Base-by-base conservation (phyloP, 2,888 invertebrate genomes). In the Trissolcus japonicus region DNA sequence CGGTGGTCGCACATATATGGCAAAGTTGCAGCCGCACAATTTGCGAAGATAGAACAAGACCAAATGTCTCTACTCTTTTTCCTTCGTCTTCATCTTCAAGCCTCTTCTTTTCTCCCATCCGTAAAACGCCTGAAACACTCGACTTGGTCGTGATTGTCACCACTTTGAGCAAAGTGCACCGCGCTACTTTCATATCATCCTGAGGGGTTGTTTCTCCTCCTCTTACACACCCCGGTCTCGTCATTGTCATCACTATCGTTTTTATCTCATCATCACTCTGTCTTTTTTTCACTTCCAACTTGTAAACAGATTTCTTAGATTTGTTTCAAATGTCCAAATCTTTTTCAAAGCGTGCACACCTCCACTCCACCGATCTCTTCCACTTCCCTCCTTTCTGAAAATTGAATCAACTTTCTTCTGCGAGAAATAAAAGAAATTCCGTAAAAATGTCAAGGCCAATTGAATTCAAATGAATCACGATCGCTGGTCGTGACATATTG, bases 121-220 rank as follows among this genome's bases (percentile, higher is more conserved):
- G 7, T 73, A 71, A 73, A 69, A 80, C 55, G 78, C 67, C 73
- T 57, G 78, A 76, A 79, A 81, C 67, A 61, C 79, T 80, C 76
- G 67, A 72, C 79, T 80, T 78, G 63, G 76, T 54, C 77, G 72
- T 80, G 82, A 83, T 83, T 80, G 82, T 82, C 82, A 79, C 80
- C 74, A 80, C 82, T 81, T 80, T 76, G 75, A 79, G 80, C 66
- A 82, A 82, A 82, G 80, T 80, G 81, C 79, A 79, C 76, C 74
- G 76, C 61, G 73, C 69, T 80, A 71, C 76, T 75, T 79, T 80
- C 74, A 77, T 68, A 69, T 72, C 71, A 66, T 74, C 56, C 60
- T 73, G 53, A 62, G 73, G 75, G 75, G 60, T 66, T 72, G 67
- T 54, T 67, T 68, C 78, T 75, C 62, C 71, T 61, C 60, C 60